A percentile compares a stretch with the other conserved stretches of the same genome.
Evolutionary conservation across 2,113 vertebrate genomes (phyloP).

Genomic region (Mirza zaza): DNA sequence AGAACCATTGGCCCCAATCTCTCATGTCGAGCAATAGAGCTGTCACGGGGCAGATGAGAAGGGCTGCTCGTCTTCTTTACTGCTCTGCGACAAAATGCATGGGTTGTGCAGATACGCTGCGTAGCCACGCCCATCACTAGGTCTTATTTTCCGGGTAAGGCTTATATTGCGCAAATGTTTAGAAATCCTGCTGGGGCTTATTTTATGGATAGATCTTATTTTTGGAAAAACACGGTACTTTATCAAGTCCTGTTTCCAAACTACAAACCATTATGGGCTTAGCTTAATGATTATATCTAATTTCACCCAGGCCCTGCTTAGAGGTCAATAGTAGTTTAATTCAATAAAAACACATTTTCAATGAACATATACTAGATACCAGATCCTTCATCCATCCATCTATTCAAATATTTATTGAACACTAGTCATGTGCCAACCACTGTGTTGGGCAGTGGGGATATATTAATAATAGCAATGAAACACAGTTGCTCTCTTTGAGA

Average conservation of each 20-base stretch:
- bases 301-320: background rate
- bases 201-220: too few species aligned
- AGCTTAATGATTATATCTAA: background rate
- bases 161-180: too few species aligned
- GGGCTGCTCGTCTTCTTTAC: too few species aligned
- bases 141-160: too few species aligned
- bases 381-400: background rate
- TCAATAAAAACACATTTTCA: background rate
- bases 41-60: too few species aligned
- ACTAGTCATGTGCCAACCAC: background rate
- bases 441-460: background rate
- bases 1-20: too few species aligned
- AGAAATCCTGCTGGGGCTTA: too few species aligned
- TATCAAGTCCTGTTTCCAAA: conserved; percentile 7
- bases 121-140: too few species aligned
- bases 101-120: too few species aligned
- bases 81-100: too few species aligned
- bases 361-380: background rate
- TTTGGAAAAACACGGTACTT: background rate
- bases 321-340: background rate
- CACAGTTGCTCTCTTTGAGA: background rate
- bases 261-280: background rate
- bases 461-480: background rate
- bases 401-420: background rate
- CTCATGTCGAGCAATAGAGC: too few species aligned